Percentiles rank a stretch among this genome's conserved stretches.
These are phyloP conservation scores for Mustelus asterias DNA, from an alignment of 2,113 vertebrate species.

Conservation along the genomic window DNA sequence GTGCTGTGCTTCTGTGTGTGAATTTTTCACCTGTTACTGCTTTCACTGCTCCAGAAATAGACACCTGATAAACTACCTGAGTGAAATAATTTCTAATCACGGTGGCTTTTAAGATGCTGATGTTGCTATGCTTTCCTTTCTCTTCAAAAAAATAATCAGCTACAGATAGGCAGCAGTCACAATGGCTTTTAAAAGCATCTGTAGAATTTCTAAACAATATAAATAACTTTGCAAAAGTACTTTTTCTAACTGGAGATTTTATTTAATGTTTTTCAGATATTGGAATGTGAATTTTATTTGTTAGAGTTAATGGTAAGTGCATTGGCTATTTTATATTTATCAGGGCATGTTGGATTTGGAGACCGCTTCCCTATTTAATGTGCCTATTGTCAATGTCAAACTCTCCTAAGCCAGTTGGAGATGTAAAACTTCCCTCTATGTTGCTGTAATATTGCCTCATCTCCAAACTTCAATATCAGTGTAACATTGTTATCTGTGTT, in stretches of 20 bases:
- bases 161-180: neutral
- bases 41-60: neutral
- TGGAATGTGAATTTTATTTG: conserved; percentile 99
- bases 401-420: neutral
- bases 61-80: neutral
- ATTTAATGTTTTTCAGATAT: conserved; percentile 66
- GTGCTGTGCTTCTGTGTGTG: neutral
- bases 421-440: neutral
- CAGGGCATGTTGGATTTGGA: neutral
- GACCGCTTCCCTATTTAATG: neutral
- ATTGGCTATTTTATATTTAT: neutral
- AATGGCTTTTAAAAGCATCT: neutral
- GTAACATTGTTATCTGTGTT: neutral
- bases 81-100: neutral
- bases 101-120: neutral
- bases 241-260: conserved; percentile 28
- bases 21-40: neutral
- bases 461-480: neutral
- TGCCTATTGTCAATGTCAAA: neutral
- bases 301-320: conserved; percentile 93
- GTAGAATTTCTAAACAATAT: neutral
- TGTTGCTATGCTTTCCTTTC: neutral
- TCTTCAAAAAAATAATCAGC: neutral
- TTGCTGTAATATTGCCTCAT: neutral
- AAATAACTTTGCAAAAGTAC: neutral